Conservation (phyloP, 2,888 invertebrate species). For the Pseudanteris insignis region DNA sequence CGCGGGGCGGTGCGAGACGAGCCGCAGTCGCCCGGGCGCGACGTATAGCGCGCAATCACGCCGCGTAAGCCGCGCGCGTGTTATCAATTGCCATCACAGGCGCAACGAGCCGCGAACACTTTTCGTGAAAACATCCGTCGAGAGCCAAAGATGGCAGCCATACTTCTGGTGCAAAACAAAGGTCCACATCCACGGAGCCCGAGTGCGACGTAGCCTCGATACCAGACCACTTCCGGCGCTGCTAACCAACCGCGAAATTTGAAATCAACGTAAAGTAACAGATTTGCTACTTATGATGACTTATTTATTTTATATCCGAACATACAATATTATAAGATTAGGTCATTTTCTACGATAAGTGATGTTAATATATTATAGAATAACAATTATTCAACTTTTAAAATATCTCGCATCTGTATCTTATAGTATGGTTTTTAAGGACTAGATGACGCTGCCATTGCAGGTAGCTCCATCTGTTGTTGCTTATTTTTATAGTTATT, state of each 20-base stretch:
- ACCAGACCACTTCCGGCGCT: constrained; percentile 59
- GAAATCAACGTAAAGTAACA: constrained; percentile 25
- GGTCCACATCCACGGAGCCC: constrained; percentile 67
- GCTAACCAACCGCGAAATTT: constrained; percentile 49
- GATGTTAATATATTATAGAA: no score
- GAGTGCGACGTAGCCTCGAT: constrained; percentile 61
- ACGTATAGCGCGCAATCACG: constrained; percentile 15
- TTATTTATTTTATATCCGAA: no score
- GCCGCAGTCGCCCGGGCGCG: constrained; percentile 11
- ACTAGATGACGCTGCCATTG: no score
- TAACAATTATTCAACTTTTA: no score
- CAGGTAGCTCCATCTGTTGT: no score
- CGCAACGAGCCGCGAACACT: constrained; percentile 63
- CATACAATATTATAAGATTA: no score
- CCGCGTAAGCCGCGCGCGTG: constrained; percentile 43
- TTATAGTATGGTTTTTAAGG: no score
- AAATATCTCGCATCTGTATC: no score
- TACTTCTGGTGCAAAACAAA: constrained; percentile 84
- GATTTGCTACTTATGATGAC: no score
- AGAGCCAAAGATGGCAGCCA: constrained; percentile 87
- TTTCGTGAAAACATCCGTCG: constrained; percentile 78
- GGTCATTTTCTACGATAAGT: no score
- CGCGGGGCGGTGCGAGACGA: constrained; percentile 12
- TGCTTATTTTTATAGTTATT: no score
- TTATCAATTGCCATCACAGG: constrained; percentile 60